These are phyloP conservation scores for Cephus spinipes DNA, from an alignment of 2,888 invertebrate genomes.

Conservation along the genomic window DNA sequence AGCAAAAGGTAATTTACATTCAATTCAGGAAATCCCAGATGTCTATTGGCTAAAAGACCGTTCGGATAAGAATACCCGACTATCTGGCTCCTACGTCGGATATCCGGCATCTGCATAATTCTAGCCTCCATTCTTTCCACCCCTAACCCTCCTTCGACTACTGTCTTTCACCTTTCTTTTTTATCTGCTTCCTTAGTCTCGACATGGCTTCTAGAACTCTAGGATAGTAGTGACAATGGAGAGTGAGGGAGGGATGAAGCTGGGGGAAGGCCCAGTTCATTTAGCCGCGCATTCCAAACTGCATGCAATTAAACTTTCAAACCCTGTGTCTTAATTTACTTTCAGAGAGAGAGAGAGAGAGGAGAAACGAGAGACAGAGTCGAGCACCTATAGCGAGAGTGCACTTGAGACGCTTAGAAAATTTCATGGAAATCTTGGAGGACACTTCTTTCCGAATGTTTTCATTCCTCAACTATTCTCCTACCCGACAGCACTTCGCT, in stretches of 20 bases:
- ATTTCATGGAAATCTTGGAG: conserved; percentile 23
- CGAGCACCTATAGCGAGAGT: no score
- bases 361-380: neutral
- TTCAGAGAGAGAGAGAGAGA: conserved; percentile 12
- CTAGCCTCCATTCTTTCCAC: conserved; percentile 25
- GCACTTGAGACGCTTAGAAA: conserved; percentile 29
- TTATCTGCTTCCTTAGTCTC: conserved; percentile 14
- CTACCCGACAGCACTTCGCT: no score
- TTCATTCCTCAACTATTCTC: conserved; percentile 19
- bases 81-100: conserved; percentile 40
- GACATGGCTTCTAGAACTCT: conserved; percentile 11
- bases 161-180: conserved; percentile 8
- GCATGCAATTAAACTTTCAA: conserved; percentile 58
- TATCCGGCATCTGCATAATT: conserved; percentile 57
- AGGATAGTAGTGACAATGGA: neutral
- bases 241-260: conserved; percentile 8
- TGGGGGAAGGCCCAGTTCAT: conserved; percentile 30
- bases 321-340: conserved; percentile 49
- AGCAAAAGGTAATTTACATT: conserved; percentile 57
- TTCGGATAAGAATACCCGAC: conserved; percentile 49
- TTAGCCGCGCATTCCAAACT: conserved; percentile 37
- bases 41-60: conserved; percentile 50
- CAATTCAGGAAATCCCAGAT: conserved; percentile 57
- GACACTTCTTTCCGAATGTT: conserved; percentile 41
- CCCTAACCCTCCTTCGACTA: conserved; percentile 7